Base-by-base conservation (phyloP, 2,113 vertebrate genomes). In the Nesoenas mayeri region DNA sequence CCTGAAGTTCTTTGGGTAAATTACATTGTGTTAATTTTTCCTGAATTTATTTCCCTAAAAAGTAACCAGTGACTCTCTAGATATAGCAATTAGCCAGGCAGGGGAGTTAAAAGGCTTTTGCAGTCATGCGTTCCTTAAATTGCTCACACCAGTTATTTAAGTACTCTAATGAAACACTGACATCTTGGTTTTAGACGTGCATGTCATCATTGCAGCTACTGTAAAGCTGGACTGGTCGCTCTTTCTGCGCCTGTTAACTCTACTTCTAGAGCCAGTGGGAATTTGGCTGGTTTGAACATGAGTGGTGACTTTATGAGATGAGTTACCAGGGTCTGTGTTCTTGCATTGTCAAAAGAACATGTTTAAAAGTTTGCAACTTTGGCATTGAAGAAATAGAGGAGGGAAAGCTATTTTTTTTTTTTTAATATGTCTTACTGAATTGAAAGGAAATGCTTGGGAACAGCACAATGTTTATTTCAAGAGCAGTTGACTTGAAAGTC, bases 291-390 rank as follows among this genome's bases (percentile, higher is more conserved):
- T 85, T 34, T 0, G 6, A 57, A 7, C 18, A 7, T 5, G 32
- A 44, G 29, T 5, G 34, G 15, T 50, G 29, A 14, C 54, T 85
- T 82, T 51, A 22, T 31, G 73, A 29, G 29, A n/a, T 47, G 38
- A 42, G 4, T 40, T 90, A 71, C 15, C 48, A 29, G 26, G 31
- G 8, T 38, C 26, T 64, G 32, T 24, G 25, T 6, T 48, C 51
- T 50, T 26, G 10, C 28, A 21, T 6, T 0, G 0, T 32, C 21
- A 36, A 36, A 74, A 60, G 44, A 88, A 26, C 2, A 2, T 1
- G 3, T n/a, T 28, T 14, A 32, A 44, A 73, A 78, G 2, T 61
- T 83, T 32, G 5, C 9, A 22, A 25, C 10, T 34, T 44, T 47
- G 44, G 17, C 18, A 47, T 19, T 47, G 44, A 47, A 47, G 44